Evolutionary conservation across 92 coral and sea anemone species (phyloP).

Genomic region (Diadumene lineata): DNA sequence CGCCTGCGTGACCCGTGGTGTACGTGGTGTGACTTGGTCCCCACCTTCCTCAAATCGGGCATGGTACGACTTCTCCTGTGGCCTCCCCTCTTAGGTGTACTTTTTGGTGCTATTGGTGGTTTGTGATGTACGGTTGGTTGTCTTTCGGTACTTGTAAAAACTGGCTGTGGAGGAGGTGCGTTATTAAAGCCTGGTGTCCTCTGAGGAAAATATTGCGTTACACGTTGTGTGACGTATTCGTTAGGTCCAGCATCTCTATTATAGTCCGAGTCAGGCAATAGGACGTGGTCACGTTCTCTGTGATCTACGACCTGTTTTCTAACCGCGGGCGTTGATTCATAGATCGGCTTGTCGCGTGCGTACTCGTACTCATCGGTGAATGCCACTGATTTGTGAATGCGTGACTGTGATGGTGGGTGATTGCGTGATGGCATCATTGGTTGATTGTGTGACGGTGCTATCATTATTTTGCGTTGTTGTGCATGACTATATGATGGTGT

Average conservation of each 20-base stretch:
- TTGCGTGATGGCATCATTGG: neutral
- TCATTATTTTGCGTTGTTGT: slow-evolving; percentile 62
- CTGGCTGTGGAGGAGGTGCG: slow-evolving; percentile 45
- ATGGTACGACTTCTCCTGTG: slow-evolving; percentile 77
- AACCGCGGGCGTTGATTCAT: slow-evolving; percentile 58
- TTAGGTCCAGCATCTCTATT: slow-evolving; percentile 12
- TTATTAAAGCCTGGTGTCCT: slow-evolving; percentile 22
- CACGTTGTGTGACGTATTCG: slow-evolving; percentile 24
- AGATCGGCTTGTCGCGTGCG: slow-evolving; percentile 35
- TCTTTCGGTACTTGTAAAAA: slow-evolving; percentile 48
- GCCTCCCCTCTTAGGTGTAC: slow-evolving; percentile 16
- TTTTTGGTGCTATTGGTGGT: slow-evolving; percentile 57
- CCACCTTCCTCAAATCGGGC: slow-evolving; percentile 72
- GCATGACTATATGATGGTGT: slow-evolving; percentile 80
- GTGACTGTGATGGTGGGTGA: slow-evolving; percentile 42
- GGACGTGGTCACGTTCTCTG: neutral
- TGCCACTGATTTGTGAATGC: slow-evolving; percentile 28
- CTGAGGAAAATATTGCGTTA: slow-evolving; percentile 28
- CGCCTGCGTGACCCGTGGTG: slow-evolving; percentile 34
- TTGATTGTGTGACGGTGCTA: slow-evolving; percentile 43
- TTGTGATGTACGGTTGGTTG: slow-evolving; percentile 27
- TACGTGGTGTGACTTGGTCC: slow-evolving; percentile 35
- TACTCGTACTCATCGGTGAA: slow-evolving; percentile 19
- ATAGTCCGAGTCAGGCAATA: slow-evolving; percentile 16
- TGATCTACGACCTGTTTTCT: neutral